Conservation (phyloP, 1,140 invertebrate genomes). For the Acromyrmex echinatior region DNA sequence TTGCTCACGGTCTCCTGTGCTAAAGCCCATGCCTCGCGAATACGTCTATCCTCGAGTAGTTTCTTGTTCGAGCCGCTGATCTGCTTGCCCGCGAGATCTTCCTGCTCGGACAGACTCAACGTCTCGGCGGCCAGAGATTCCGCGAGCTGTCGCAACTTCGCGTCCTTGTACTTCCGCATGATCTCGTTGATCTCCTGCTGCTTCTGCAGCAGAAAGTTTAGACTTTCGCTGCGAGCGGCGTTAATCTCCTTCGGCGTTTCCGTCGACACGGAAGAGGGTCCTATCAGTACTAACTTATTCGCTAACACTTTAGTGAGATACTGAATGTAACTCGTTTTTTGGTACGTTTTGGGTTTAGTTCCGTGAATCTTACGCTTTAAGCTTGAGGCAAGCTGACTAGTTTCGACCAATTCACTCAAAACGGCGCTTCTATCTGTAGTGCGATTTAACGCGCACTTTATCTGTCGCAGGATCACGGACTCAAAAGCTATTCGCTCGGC, state of each 20-base stretch:
- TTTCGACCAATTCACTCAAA: conserved; percentile 89
- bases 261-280: conserved; percentile 59
- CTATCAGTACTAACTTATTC: conserved; percentile 87
- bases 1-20: conserved; percentile 91
- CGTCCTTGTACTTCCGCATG: conserved; percentile 89
- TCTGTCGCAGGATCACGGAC: conserved; percentile 89
- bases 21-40: conserved; percentile 90
- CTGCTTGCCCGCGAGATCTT: conserved; percentile 77
- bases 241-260: conserved; percentile 76
- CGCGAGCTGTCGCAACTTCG: conserved; percentile 90
- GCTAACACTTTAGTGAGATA: conserved; percentile 89
- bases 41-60: conserved; percentile 84
- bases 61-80: conserved; percentile 81
- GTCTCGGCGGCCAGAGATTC: conserved; percentile 89
- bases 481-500: conserved; percentile 93
- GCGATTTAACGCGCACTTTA: conserved; percentile 87
- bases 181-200: conserved; percentile 89
- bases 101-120: conserved; percentile 86
- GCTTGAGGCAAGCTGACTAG: conserved; percentile 91
- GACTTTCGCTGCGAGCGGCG: conserved; percentile 81
- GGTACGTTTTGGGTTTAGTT: conserved; percentile 86
- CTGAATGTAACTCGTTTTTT: conserved; percentile 88
- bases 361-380: conserved; percentile 90
- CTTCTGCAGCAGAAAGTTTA: conserved; percentile 88
- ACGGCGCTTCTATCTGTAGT: conserved; percentile 78